phyloP scores from a whole-genome alignment of 2,113 vertebrate genomes.

The Panthera uncia region DNA sequence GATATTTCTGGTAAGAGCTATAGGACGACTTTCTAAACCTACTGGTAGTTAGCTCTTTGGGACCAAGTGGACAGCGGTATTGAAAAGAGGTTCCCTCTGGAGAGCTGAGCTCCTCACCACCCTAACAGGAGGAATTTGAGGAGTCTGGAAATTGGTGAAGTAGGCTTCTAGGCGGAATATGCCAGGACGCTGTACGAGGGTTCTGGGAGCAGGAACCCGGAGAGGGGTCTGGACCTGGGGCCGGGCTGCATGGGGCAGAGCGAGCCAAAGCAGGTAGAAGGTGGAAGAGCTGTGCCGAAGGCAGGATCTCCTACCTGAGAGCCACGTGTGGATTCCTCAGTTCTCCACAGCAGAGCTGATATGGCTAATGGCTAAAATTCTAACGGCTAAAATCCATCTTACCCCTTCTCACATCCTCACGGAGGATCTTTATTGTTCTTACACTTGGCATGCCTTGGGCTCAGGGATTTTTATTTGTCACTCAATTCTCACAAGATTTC shows the following conservation, averaged over 20 bases:
- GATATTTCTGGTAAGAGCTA: not conserved
- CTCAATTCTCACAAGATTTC: not conserved
- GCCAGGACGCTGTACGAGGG: not conserved
- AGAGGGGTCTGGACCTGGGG: not conserved
- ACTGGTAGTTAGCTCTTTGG: not conserved
- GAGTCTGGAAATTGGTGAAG: not conserved
- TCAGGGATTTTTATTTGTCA: not conserved
- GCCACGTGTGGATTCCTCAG: not conserved
- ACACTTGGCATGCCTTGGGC: not conserved
- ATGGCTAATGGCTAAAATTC: not conserved
- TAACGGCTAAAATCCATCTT: not conserved
- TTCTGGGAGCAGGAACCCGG: not conserved
- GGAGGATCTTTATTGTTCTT: not conserved
- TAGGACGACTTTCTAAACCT: not conserved
- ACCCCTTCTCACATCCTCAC: not conserved
- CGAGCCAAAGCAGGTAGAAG: not conserved
- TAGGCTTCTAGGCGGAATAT: not conserved
- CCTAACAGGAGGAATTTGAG: not conserved
- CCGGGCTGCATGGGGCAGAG: not conserved
- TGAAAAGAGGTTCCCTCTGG: not conserved
- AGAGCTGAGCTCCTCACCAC: not conserved
- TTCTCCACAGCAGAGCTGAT: not conserved
- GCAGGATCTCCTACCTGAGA: not conserved
- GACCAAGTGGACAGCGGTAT: not conserved
- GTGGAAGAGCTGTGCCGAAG: not conserved